Evolutionary conservation across 1,140 invertebrate genomes (phyloP), one percentile per base, ranked within the genome.

Genomic region (Sinonovacula constricta): DNA sequence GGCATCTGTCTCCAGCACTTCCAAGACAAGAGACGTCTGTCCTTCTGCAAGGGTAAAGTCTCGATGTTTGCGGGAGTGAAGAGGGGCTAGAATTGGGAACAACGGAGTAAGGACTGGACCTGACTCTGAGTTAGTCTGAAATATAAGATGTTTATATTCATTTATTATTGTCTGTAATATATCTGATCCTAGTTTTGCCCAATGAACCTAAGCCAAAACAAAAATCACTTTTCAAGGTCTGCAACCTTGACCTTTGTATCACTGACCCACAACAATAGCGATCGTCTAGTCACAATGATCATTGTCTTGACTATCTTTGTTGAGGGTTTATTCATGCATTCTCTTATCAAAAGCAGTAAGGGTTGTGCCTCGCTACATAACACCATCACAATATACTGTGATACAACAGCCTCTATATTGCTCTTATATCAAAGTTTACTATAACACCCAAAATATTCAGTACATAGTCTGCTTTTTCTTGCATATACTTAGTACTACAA

Each of bases 61-160:
- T 65, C 86, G 79, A 39, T 87, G 87, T 78, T 82, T 80, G 24
- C 87, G 74, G 15, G 84, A 83, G 10, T 87, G 88, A 53, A 88
- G 78, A 4, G 87, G 77, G 57, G 84, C 82, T 18, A 81, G 75
- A 30, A 69, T 65, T 36, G 85, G 83, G 59, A 90, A 83, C 7
- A 88, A 79, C 31, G 80, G 72, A 49, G 78, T 71, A 15, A 84
- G 72, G 56, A 79, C 39, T 15, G 56, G 45, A 28, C 39, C 68
- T 3, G 34, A 39, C 24, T 80, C 63, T 49, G 33, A 49, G 53
- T 45, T 15, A 10, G 72, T 34, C 74, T 83, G 49, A 26, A 79
- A 59, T 36, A 31, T 36, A 39, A 33, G 39, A 34, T 10, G 15
- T 7, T 18, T 34, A 65, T 22, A 24, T 22, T 59, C 34, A 65